Percentiles rank a stretch among this genome's conserved stretches.
These are phyloP conservation scores for Sylvicola fuscatus DNA, from an alignment of 2,888 invertebrate genomes.

Conservation along the genomic window DNA sequence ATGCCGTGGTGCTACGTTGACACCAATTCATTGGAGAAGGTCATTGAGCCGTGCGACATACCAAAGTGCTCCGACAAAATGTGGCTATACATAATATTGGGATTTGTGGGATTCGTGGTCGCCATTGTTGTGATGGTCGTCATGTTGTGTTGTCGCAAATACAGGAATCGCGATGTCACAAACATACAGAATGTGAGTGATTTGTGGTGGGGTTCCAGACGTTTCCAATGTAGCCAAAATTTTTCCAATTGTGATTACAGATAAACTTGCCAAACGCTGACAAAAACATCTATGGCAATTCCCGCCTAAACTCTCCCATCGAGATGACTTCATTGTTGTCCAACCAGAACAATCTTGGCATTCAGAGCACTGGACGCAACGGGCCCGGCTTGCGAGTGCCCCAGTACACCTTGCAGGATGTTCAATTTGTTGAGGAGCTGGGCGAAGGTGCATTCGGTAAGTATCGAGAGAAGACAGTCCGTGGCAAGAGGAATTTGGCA, in stretches of 20 bases:
- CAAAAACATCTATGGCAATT: conserved; percentile 66
- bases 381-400: conserved; percentile 38
- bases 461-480: conserved; percentile 7
- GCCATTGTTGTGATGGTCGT: conserved; percentile 32
- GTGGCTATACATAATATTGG: conserved; percentile 59
- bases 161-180: conserved; percentile 28
- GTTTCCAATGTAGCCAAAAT: too few relatives aligned
- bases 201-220: conserved; percentile 1
- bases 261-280: conserved; percentile 50
- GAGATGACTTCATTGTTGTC: conserved; percentile 66
- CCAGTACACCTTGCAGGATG: conserved; percentile 69
- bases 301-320: conserved; percentile 53
- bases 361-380: conserved; percentile 11
- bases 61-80: conserved; percentile 72
- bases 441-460: conserved; percentile 90
- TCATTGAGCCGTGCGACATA: conserved; percentile 59
- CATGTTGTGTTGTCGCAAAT: conserved; percentile 40
- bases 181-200: conserved; percentile 39
- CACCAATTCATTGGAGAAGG: conserved; percentile 40
- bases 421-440: conserved; percentile 72
- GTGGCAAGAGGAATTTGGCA: too few relatives aligned
- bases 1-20: conserved; percentile 84
- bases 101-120: conserved; percentile 31
- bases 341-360: conserved; percentile 21
- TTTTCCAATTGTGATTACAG: conserved; percentile 9